Conservation (phyloP, 2,113 vertebrate species). For the mouse (Mus musculus) region GRCm39 chr13:61919001-61919500, state of each 20-base stretch:
- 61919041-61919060: no score
- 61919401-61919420: not conserved
- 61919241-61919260: not conserved
- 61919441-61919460: no score
- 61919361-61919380: not conserved
- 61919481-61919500: no score
- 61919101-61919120: no score
- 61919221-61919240: not conserved
- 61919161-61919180: not conserved
- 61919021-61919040: fast-evolving
- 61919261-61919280: not conserved
- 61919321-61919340: not conserved
- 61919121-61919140: no score
- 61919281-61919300: not conserved
- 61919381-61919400: not conserved
- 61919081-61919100: no score
- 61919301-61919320: not conserved
- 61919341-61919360: not conserved
- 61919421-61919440: not conserved
- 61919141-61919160: not conserved
- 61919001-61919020: not conserved
- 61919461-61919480: no score
- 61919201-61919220: not conserved
- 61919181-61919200: not conserved
- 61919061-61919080: fast-evolving